Conservation (phyloP, 2,888 invertebrate genomes). For the Sialis lutaria region DNA sequence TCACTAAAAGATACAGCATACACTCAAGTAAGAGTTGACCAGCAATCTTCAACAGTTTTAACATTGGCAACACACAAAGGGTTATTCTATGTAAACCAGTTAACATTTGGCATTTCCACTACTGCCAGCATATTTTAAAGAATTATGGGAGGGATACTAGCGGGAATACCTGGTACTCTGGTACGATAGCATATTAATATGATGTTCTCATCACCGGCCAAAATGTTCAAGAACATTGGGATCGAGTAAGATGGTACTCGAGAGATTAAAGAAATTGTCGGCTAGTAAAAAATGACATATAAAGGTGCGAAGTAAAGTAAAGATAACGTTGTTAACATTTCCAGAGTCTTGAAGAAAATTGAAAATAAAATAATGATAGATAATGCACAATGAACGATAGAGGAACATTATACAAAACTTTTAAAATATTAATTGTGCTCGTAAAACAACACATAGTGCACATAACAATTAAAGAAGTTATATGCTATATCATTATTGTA, state of each 20-base stretch:
- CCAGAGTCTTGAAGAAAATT: too few species aligned
- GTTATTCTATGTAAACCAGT: constrained; percentile 17
- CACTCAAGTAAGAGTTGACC: constrained; percentile 8
- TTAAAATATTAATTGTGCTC: too few species aligned
- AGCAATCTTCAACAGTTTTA: constrained; percentile 8
- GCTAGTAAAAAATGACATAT: too few species aligned
- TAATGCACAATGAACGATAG: too few species aligned
- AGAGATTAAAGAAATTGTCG: constrained; percentile 9
- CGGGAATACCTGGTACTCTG: constrained; percentile 9
- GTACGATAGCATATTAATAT: constrained; percentile 10
- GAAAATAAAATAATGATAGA: too few species aligned
- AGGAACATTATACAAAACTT: too few species aligned
- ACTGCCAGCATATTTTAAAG: constrained; percentile 21
- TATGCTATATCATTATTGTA: too few species aligned
- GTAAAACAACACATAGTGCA: too few species aligned
- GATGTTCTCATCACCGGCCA: constrained; percentile 14
- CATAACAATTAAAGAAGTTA: too few species aligned
- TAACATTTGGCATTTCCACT: constrained; percentile 21
- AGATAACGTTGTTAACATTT: too few species aligned
- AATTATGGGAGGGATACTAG: constrained; percentile 11
- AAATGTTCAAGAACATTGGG: constrained; percentile 9
- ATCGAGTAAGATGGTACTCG: constrained; percentile 11
- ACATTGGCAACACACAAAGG: too few species aligned
- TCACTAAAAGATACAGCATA: constrained; percentile 9
- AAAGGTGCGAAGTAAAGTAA: too few species aligned